A percentile compares a stretch with the other conserved stretches of the same genome.
Evolutionary conservation across 2,113 vertebrate genomes (phyloP).

Genomic region (Microtus richardsoni): DNA sequence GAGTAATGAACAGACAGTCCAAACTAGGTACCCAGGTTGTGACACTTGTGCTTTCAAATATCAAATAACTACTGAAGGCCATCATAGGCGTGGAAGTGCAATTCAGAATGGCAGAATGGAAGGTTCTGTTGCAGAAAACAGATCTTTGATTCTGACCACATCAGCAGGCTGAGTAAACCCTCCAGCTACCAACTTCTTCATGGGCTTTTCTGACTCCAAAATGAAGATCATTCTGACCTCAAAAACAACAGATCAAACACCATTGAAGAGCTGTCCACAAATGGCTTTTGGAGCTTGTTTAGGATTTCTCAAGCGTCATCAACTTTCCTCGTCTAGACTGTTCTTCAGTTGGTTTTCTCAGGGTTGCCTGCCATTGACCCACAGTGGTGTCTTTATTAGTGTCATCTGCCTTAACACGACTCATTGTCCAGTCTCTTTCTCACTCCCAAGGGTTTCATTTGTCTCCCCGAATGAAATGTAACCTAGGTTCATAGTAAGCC

Average conservation of each 20-base stretch:
- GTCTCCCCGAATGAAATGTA: not conserved
- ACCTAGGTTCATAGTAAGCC: not conserved
- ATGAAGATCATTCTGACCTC: not conserved
- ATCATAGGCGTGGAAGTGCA: not conserved
- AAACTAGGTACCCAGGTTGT: not conserved
- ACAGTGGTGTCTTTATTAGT: not conserved
- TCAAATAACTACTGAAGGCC: not conserved
- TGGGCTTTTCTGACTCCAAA: not conserved
- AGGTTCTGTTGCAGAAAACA: not conserved
- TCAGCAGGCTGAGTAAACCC: not conserved
- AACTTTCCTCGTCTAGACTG: not conserved
- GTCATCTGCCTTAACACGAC: not conserved
- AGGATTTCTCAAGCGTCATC: not conserved
- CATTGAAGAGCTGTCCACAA: rapidly evolving
- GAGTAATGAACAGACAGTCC: not conserved
- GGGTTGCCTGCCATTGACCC: no score
- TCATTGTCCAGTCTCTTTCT: not conserved
- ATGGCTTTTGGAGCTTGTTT: not conserved
- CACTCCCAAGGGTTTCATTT: not conserved
- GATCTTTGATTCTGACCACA: not conserved
- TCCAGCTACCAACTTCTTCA: not conserved
- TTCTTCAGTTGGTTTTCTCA: not conserved
- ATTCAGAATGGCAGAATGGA: not conserved
- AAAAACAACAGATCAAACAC: not conserved
- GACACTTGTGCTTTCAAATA: not conserved